Evolutionary conservation across 2,888 invertebrate genomes (phyloP).

Genomic region (Agonopterix subpropinquella): DNA sequence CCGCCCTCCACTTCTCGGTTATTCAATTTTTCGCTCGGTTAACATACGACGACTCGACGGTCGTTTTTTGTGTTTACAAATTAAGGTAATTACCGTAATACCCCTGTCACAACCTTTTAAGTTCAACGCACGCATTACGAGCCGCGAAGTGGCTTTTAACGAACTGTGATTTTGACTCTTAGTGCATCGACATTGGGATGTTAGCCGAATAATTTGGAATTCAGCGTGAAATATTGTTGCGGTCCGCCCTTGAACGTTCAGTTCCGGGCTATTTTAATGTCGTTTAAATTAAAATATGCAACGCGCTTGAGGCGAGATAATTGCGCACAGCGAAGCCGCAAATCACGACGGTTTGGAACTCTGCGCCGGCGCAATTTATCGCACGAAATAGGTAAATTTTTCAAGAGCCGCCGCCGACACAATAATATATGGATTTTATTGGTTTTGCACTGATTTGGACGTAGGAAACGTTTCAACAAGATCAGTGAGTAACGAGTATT

Average conservation of each 20-base stretch:
- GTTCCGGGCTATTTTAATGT: slow-evolving; percentile 66
- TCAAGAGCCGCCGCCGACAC: slow-evolving; percentile 7
- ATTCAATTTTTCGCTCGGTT: slow-evolving; percentile 48
- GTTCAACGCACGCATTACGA: slow-evolving; percentile 62
- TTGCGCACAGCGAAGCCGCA: slow-evolving; percentile 35
- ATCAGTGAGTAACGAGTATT: slow-evolving; percentile 12
- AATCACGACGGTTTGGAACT: slow-evolving; percentile 30
- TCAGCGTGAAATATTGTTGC: slow-evolving; percentile 50
- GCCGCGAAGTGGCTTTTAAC: slow-evolving; percentile 22
- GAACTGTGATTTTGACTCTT: slow-evolving; percentile 36
- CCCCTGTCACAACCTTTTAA: slow-evolving; percentile 69
- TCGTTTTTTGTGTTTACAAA: slow-evolving; percentile 67
- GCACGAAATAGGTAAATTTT: slow-evolving; percentile 16
- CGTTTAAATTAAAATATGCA: slow-evolving; percentile 57
- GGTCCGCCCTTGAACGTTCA: slow-evolving; percentile 47
- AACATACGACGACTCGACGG: slow-evolving; percentile 42
- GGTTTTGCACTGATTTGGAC: slow-evolving; percentile 22
- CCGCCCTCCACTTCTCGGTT: slow-evolving; percentile 23
- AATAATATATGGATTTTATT: slow-evolving; percentile 17
- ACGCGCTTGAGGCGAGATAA: slow-evolving; percentile 38
- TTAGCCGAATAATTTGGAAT: slow-evolving; percentile 38
- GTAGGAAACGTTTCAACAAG: slow-evolving; percentile 18
- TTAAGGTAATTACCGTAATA: slow-evolving; percentile 70
- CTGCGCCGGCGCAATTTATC: slow-evolving; percentile 14
- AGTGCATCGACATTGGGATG: slow-evolving; percentile 36